Evolutionary conservation across 1,140 invertebrate species (phyloP).

Genomic region (Bombus haemorrhoidalis): DNA sequence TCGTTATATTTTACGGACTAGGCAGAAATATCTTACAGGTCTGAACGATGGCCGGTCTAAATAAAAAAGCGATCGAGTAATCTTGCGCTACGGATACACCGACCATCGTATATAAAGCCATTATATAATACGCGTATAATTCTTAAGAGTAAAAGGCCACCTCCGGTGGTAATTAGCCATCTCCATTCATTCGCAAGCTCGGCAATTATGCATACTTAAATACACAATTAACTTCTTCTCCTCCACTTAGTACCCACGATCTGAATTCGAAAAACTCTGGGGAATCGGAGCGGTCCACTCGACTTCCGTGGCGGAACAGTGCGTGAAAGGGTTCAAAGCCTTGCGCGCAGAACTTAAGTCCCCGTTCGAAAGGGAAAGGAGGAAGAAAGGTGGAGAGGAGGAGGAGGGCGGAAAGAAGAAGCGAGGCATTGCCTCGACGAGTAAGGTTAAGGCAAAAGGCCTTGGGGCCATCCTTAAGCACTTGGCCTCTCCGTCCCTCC

Average conservation of each 20-base stretch:
- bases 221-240: slow-evolving; percentile 55
- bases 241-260: slow-evolving; percentile 22
- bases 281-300: slow-evolving; percentile 49
- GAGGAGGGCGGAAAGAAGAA: slow-evolving; percentile 44
- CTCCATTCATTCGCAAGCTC: slow-evolving; percentile 31
- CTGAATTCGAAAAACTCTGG: slow-evolving; percentile 48
- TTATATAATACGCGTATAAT: slow-evolving; percentile 37
- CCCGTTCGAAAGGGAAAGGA: slow-evolving; percentile 48
- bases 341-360: slow-evolving; percentile 52
- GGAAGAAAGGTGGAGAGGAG: neutral
- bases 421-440: slow-evolving; percentile 32
- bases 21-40: too few species aligned
- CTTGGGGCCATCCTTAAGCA: slow-evolving; percentile 60
- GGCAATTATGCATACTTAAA: slow-evolving; percentile 54
- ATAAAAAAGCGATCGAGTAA: slow-evolving; percentile 11
- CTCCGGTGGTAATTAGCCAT: slow-evolving; percentile 44
- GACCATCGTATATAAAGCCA: neutral
- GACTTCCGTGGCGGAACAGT: slow-evolving; percentile 41
- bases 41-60: slow-evolving; percentile 14
- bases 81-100: neutral
- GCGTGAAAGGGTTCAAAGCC: slow-evolving; percentile 52
- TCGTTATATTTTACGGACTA: neutral
- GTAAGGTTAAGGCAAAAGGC: slow-evolving; percentile 56
- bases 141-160: slow-evolving; percentile 23
- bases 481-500: slow-evolving; percentile 26